phyloP scores from a whole-genome alignment of 2,113 vertebrate species.

The Tichodroma muraria region DNA sequence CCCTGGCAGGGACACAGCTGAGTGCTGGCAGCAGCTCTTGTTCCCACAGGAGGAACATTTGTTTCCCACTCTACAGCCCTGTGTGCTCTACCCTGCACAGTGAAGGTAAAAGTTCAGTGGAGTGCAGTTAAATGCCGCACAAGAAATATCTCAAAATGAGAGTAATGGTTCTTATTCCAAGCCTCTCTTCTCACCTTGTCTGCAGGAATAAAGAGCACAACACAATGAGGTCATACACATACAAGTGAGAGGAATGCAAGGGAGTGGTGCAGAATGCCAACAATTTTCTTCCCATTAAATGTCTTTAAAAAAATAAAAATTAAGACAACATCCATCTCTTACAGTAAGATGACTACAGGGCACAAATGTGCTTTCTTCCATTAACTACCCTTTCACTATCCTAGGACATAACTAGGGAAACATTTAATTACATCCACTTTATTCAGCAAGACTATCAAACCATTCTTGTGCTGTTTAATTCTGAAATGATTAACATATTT shows the following conservation, averaged over 20 bases:
- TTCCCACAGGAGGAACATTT: neutral
- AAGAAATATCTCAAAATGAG: neutral
- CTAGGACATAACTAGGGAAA: constrained; percentile 3
- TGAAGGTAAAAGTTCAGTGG: neutral
- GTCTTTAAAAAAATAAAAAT: neutral
- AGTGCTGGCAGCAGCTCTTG: neutral
- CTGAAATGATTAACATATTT: neutral
- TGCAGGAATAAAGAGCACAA: neutral
- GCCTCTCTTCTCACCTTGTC: neutral
- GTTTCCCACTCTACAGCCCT: neutral
- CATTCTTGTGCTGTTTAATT: constrained; percentile 16
- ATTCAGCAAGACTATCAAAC: constrained; percentile 25
- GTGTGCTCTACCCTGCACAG: neutral
- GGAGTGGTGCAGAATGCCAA: neutral
- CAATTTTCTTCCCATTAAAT: neutral
- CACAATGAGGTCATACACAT: neutral
- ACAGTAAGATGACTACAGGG: neutral
- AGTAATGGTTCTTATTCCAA: neutral
- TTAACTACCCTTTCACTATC: neutral
- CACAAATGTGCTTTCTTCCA: neutral
- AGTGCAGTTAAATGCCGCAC: neutral
- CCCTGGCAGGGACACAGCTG: neutral
- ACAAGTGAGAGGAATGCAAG: neutral
- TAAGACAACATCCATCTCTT: neutral
- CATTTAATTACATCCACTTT: constrained; percentile 19